Conservation (phyloP, 2,113 vertebrate species). For the Podarcis muralis region DNA sequence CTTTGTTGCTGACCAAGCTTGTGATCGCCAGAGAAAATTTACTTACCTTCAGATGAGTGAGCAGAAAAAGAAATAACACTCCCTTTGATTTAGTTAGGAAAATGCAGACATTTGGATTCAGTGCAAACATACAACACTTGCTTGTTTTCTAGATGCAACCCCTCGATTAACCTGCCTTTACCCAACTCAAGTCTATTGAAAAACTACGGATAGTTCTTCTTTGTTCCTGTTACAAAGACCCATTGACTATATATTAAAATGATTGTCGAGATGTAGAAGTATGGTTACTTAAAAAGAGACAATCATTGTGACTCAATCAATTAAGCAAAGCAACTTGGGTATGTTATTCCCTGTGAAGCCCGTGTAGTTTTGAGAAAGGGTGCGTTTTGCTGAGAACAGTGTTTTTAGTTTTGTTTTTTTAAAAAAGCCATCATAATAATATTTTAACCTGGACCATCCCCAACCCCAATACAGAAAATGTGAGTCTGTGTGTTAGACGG, state of each 20-base stretch:
- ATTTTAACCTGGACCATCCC: conserved; percentile 82
- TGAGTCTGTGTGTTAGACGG: too few species aligned
- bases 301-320: conserved; percentile 77
- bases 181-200: conserved; percentile 84
- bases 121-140: conserved; percentile 90
- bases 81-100: conserved; percentile 89
- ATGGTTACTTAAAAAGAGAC: conserved; percentile 77
- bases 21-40: conserved; percentile 90
- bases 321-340: conserved; percentile 76
- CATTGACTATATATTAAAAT: conserved; percentile 86
- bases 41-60: conserved; percentile 91
- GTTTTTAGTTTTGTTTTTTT: conserved; percentile 6
- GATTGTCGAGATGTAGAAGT: conserved; percentile 79
- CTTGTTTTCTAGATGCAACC: conserved; percentile 86
- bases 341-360: conserved; percentile 65
- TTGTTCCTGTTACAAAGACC: conserved; percentile 81
- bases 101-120: conserved; percentile 89
- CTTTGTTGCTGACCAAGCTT: conserved; percentile 88
- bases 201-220: conserved; percentile 81
- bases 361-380: not conserved
- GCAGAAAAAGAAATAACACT: conserved; percentile 89
- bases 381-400: conserved; percentile 29
- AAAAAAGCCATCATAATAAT: conserved; percentile 28
- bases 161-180: conserved; percentile 87
- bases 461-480: conserved; percentile 79